These are phyloP conservation scores for Ctena decussata DNA, from an alignment of 2,888 invertebrate species.

Conservation along the genomic window DNA sequence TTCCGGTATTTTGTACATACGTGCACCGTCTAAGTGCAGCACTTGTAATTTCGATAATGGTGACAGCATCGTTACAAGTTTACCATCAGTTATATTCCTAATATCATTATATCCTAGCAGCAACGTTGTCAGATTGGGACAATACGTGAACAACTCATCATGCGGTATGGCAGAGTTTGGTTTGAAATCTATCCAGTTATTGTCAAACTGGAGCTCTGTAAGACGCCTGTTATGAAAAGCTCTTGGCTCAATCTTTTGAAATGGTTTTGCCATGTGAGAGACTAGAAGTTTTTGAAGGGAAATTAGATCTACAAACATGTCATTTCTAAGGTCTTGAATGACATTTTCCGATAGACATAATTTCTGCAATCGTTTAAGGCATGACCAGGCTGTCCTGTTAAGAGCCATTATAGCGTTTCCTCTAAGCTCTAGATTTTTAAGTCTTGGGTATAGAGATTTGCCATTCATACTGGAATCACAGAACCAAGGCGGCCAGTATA, in stretches of 20 bases:
- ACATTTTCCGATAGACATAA: conserved; percentile 34
- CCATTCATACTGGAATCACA: neutral
- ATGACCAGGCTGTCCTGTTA: conserved; percentile 14
- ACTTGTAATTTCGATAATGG: neutral
- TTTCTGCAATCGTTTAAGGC: conserved; percentile 28
- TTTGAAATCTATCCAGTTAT: conserved; percentile 25
- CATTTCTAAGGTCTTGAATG: conserved; percentile 29
- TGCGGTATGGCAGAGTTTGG: neutral
- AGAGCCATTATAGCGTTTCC: neutral
- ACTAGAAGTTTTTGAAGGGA: conserved; percentile 5
- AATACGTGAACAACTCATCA: neutral
- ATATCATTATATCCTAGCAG: conserved; percentile 23
- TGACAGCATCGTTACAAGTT: neutral
- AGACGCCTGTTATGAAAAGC: conserved; percentile 27
- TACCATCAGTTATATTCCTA: neutral
- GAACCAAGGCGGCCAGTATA: neutral
- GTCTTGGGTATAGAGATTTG: neutral
- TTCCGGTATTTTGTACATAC: conserved; percentile 21
- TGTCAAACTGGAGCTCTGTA: conserved; percentile 13
- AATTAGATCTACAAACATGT: conserved; percentile 28
- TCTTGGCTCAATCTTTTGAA: conserved; percentile 4
- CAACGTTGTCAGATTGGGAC: conserved; percentile 2
- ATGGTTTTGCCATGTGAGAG: neutral
- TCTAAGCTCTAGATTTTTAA: neutral
- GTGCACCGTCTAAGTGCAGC: neutral